These are phyloP conservation scores for Distichodus sexfasciatus DNA, from an alignment of 2,797 vertebrate genomes.

Conservation along the genomic window DNA sequence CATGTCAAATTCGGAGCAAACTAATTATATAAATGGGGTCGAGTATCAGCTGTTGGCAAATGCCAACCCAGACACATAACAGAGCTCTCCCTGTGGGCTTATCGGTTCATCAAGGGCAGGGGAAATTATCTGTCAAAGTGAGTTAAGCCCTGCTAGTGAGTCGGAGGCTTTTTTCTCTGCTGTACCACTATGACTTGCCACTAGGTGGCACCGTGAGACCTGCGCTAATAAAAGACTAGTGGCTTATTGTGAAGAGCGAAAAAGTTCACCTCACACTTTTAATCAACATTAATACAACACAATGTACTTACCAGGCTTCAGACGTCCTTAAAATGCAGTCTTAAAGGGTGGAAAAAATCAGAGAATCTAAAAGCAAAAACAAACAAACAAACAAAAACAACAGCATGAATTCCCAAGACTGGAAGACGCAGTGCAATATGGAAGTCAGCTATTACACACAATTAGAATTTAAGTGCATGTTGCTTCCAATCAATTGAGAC, in stretches of 20 bases:
- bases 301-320: not conserved
- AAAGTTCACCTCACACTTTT: not conserved
- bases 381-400: too few species aligned
- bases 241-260: not conserved
- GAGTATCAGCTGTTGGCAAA: not conserved
- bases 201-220: conserved; percentile 38
- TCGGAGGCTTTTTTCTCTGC: not conserved
- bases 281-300: not conserved
- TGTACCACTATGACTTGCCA: conserved; percentile 1
- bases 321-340: not conserved
- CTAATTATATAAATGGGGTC: not conserved
- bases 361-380: too few species aligned
- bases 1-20: not conserved
- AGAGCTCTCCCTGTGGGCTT: not conserved
- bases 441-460: not conserved
- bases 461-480: conserved; percentile 13
- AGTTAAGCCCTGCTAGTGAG: not conserved
- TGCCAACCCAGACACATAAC: not conserved
- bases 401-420: not conserved
- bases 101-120: not conserved
- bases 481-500: conserved; percentile 57
- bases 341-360: not conserved
- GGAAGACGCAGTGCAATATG: not conserved
- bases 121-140: not conserved
- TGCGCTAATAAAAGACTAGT: not conserved